Evolutionary conservation across 2,797 vertebrate species (phyloP), one percentile per base, ranked within the genome.

Genomic region (Acanthurus tractus): DNA sequence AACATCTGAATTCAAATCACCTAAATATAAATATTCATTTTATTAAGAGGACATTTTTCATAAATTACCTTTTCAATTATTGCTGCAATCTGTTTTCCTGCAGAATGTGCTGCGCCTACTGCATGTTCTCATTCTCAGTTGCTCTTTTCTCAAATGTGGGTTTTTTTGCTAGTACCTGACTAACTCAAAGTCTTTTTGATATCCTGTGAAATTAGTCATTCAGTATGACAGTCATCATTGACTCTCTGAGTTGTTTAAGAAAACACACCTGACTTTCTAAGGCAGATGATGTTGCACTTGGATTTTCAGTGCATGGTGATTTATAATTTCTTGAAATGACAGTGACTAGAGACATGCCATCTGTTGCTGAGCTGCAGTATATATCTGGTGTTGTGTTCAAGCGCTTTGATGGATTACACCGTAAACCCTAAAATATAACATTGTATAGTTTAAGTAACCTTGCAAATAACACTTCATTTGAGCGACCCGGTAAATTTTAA

Each of bases 311-410:
- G n/a, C 46, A 56, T 54, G 75, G 84, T 70, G 75, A 87, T 70
- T 76, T 12, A 13, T 71, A 34, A 70, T 87, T 77, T 55, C 83
- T 82, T 86, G 79, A 87, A 85, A 83, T 73, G 61, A 65, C 78
- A 44, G 72, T 73, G 81, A 88, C 79, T 74, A 71, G 66, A 83
- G 64, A 75, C 36, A 17, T 59, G 34, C 78, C 64, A 76, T 78
- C 77, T 83, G 72, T 73, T 81, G 48, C 56, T 67, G 62, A 81
- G 54, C 46, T 53, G 56, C 61, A 15, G 2, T 70, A 52, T 63
- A 54, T 59, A 62, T 76, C 50, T 78, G 79, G 76, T 70, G 25
- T 69, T 57, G 62, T 52, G 52, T 59, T 17, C 49, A 38, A 78
- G 42, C 40, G 55, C 56, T 70, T 63, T 66, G 55, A 55, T 40